Conservation (phyloP, 2,888 invertebrate species). For the Agrotis puta region DNA sequence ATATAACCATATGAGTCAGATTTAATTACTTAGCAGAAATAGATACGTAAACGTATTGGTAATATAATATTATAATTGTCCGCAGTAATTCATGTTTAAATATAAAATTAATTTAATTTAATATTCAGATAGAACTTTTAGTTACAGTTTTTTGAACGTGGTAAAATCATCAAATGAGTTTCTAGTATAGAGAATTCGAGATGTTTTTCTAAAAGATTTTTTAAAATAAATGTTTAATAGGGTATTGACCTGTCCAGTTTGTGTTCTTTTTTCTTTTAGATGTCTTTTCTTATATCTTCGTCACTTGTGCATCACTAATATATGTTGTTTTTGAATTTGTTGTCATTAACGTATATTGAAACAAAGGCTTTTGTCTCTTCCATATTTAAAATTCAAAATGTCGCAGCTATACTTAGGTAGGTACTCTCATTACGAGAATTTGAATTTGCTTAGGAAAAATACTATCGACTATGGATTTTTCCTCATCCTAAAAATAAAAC, state of each 20-base stretch:
- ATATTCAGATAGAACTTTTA: too few relatives aligned
- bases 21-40: background rate
- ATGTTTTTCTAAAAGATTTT: background rate
- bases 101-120: too few relatives aligned
- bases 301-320: background rate
- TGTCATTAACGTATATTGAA: background rate
- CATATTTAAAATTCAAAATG: background rate
- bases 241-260: background rate
- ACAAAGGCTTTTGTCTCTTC: slow-evolving; percentile 7
- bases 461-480: too few relatives aligned
- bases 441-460: too few relatives aligned
- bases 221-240: background rate
- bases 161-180: too few relatives aligned
- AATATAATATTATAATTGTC: background rate
- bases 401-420: too few relatives aligned
- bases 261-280: background rate
- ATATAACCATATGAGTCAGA: background rate
- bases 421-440: background rate
- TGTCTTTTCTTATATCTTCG: background rate
- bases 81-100: background rate
- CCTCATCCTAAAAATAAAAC: background rate
- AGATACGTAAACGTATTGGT: background rate
- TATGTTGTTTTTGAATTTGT: background rate
- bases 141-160: too few relatives aligned
- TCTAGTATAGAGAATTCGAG: too few relatives aligned